Base-by-base conservation (phyloP, 1,140 invertebrate species). In the Drosophila orena region DNA sequence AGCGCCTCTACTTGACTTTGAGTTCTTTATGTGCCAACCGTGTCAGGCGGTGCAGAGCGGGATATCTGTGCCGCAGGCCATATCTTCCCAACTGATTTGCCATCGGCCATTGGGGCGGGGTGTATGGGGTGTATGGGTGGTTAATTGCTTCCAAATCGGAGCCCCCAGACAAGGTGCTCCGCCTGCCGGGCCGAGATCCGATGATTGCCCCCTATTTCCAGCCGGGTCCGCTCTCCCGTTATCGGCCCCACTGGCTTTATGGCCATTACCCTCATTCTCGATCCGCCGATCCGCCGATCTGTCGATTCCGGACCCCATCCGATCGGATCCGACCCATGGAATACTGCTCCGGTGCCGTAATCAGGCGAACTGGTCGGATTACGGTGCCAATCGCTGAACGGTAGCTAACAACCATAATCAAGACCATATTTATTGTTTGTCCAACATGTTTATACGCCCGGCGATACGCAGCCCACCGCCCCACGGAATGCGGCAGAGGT, bases 351-450 rank as follows among this genome's bases (percentile, higher is more conserved):
- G 59, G 75, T 71, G 68, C 40, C 66, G 72, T 74, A 81, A 86
- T 86, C 78, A 81, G 38, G 47, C 49, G 14, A 55, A 69, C 65
- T 77, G 69, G 85, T 66, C 77, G 81, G 81, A 88, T 88, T 86
- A 86, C 81, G 83, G 72, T 79, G 60, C 54, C 81, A 81, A 86
- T 86, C 83, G 81, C 60, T 53, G 60, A 77, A 85, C 81, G 74
- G 81, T 85, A 85, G 81, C 83, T 81, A 68, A 85, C 85, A 88
- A 76, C 81, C 74, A 62, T 81, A 86, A 85, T 85, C 78, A 86
- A 85, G 69, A 49, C 64, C 64, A 68, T 86, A 86, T 85, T 86
- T 77, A 86, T 84, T 77, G 72, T 57, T 44, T 70, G 68, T 70
- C 68, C 68, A 70, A 57, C 68, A 57, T 57, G 52, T 70, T 70